These are phyloP conservation scores for Enteromius argenteus DNA, from an alignment of 2,797 vertebrate genomes.

Conservation along the genomic window DNA sequence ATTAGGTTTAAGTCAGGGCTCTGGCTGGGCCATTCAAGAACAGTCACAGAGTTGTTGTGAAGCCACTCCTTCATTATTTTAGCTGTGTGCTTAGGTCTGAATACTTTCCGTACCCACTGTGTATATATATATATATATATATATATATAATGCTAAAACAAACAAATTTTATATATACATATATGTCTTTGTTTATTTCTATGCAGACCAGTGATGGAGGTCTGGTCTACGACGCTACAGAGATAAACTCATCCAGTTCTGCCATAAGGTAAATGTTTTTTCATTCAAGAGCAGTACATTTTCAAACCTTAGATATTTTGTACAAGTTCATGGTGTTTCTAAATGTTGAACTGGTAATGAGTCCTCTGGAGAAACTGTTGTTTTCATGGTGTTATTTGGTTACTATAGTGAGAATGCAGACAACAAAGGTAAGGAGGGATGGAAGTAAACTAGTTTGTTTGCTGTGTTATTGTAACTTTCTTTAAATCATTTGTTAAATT, in stretches of 20 bases:
- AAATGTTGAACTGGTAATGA: conserved; percentile 49
- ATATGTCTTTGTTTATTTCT: conserved; percentile 31
- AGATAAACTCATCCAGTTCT: conserved; percentile 66
- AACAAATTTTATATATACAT: too few relatives aligned
- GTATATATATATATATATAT: too few relatives aligned
- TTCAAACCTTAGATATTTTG: not conserved
- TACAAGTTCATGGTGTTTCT: conserved; percentile 24
- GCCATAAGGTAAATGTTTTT: conserved; percentile 70
- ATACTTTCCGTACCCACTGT: too few relatives aligned
- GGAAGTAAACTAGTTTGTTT: not conserved
- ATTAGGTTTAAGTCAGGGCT: too few relatives aligned
- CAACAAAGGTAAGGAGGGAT: not conserved
- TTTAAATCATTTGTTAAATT: not conserved
- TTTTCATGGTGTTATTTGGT: conserved; percentile 46
- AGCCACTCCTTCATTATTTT: too few relatives aligned
- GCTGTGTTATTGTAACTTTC: not conserved
- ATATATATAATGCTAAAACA: too few relatives aligned
- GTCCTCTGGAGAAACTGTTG: conserved; percentile 49
- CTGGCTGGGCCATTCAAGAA: too few relatives aligned
- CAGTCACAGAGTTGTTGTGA: too few relatives aligned
- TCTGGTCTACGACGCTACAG: conserved; percentile 73
- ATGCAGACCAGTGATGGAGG: conserved; percentile 81
- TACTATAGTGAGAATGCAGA: conserved; percentile 40
- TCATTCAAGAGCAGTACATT: not conserved
- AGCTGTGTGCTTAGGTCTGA: too few relatives aligned